Base-by-base conservation (phyloP, 1,140 invertebrate species). In the Bombus confusus region DNA sequence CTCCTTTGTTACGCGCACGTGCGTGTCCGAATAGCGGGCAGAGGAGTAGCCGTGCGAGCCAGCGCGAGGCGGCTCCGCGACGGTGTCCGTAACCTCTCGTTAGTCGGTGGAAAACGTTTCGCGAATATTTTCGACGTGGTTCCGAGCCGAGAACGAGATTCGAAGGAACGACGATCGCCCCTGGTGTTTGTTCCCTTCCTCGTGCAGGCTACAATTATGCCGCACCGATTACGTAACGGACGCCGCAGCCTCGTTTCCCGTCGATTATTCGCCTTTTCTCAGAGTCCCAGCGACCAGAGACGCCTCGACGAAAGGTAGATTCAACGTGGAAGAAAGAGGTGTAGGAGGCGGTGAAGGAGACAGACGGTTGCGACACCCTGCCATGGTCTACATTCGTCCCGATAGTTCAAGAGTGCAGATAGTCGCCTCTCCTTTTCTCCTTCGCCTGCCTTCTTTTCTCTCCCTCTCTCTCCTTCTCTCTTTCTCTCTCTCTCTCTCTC, bases 401-500 rank as follows among this genome's bases (percentile, higher is more conserved):
- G 89, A 91, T 91, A 90, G 90, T 90, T 91, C 83, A 91, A 89
- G 83, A 91, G 89, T 90, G 89, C 89, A 88, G 87, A 87, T 84
- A 69, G 62, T 52, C 69, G 78, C 74, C 57, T 78, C 77, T 59
- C 31, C 22, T 31, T 39, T 59, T 76, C 74, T 72, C 47, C 22
- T 28, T 39, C 39, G 47, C 69, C 68, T n/a, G 1, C 6, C 31
- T 37, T 25, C 57, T 57, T 72, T 47, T 87, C 78, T 87, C 87
- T 31, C 81, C 81, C 43, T 80, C 69, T 18, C 47, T n/a, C 71
- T 57, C 25, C 34, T n/a, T 57, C 43, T 72, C 72, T 47, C 2
- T 10, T 1, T 31, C 13, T 64, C 64, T 75, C 43, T 86, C 64
- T 87, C 86, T 18, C 80, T 80, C 39, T 81, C 64, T 25, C 66